Conservation (phyloP, 2,888 invertebrate species). For the Sphinx pinastri region DNA sequence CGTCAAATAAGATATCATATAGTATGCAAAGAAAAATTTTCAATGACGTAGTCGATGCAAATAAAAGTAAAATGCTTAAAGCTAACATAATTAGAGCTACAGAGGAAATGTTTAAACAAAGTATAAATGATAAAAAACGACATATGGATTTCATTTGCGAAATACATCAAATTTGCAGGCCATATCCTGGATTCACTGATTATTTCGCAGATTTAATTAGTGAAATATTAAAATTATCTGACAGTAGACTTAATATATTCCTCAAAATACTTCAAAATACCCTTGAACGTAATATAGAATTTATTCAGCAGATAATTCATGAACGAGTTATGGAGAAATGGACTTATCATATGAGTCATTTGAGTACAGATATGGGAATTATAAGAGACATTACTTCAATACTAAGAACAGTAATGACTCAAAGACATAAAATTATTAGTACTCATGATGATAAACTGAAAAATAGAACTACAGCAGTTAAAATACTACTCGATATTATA, state of each 20-base stretch:
- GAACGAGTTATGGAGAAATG: constrained; percentile 33
- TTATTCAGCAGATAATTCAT: constrained; percentile 43
- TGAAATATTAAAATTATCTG: constrained; percentile 45
- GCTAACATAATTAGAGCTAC: constrained; percentile 13
- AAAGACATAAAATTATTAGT: constrained; percentile 44
- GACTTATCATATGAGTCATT: constrained; percentile 33
- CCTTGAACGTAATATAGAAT: constrained; percentile 33
- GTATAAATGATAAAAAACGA: constrained; percentile 41
- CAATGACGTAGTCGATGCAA: constrained; percentile 33
- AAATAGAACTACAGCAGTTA: constrained; percentile 44
- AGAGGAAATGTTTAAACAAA: constrained; percentile 36
- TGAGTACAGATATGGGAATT: constrained; percentile 28
- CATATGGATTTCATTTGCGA: constrained; percentile 47
- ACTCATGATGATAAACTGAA: constrained; percentile 33
- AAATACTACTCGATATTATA: constrained; percentile 54
- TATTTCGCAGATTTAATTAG: constrained; percentile 46
- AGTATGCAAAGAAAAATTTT: constrained; percentile 37
- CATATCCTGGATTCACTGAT: constrained; percentile 52
- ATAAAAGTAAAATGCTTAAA: constrained; percentile 7
- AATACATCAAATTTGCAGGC: constrained; percentile 45
- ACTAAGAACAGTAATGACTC: constrained; percentile 38
- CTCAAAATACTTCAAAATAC: constrained; percentile 32
- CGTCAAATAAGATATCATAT: constrained; percentile 39
- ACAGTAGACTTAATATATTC: constrained; percentile 39
- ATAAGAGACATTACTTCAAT: constrained; percentile 39